Conservation (phyloP, 2,797 vertebrate species). For the Lateolabrax maculatus region DNA sequence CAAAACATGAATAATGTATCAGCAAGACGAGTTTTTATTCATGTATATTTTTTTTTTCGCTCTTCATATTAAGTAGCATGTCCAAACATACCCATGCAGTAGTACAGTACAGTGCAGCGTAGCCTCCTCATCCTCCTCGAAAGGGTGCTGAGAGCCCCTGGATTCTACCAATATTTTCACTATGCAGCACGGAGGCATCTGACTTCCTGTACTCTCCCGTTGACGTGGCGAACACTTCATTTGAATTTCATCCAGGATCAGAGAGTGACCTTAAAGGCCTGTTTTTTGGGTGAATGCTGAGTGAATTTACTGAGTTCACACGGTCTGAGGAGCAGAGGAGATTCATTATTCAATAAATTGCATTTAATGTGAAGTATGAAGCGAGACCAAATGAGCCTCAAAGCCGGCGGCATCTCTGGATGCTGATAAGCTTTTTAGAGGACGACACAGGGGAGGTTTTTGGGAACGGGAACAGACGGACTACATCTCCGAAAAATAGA, state of each 20-base stretch:
- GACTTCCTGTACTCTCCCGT: conserved; percentile 29
- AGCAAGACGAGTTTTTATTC: conserved; percentile 66
- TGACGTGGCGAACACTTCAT: conserved; percentile 43
- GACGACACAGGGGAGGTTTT: conserved; percentile 51
- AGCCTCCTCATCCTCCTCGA: conserved; percentile 7
- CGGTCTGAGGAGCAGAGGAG: conserved; percentile 55
- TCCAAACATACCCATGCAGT: conserved; percentile 45
- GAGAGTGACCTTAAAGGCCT: conserved; percentile 46
- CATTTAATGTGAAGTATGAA: conserved; percentile 72
- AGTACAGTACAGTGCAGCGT: neutral
- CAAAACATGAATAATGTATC: conserved; percentile 82
- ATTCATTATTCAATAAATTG: conserved; percentile 79
- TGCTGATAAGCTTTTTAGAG: conserved; percentile 69
- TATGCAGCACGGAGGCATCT: conserved; percentile 23
- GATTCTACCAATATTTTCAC: conserved; percentile 49
- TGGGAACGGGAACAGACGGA: conserved; percentile 60
- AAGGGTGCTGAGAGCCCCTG: neutral
- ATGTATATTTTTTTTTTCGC: conserved; percentile 56
- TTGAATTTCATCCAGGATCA: conserved; percentile 53
- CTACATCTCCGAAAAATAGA: conserved; percentile 56
- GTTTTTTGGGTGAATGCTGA: conserved; percentile 20
- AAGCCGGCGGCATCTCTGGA: conserved; percentile 64
- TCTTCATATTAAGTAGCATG: conserved; percentile 64
- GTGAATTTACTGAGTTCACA: conserved; percentile 60
- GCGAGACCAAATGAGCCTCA: conserved; percentile 70